These are phyloP conservation scores for Sphaerophoria taeniata DNA, from an alignment of 2,888 invertebrate genomes.

Conservation along the genomic window DNA sequence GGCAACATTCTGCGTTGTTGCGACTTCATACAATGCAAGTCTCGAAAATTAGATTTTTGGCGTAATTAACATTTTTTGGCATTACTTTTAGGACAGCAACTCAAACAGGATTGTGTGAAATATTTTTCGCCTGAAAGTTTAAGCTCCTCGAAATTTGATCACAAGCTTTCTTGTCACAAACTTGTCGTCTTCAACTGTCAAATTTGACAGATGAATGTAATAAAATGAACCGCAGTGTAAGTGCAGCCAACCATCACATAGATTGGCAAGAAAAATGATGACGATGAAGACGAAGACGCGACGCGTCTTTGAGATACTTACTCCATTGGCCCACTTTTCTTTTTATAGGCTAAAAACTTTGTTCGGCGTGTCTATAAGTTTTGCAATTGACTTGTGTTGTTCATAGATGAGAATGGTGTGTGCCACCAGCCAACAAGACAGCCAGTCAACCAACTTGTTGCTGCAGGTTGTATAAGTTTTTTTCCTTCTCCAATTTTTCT, in stretches of 20 bases:
- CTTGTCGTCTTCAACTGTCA: neutral
- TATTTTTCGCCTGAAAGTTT: no score
- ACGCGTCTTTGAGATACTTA: constrained; percentile 66
- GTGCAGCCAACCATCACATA: neutral
- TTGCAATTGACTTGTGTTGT: constrained; percentile 22
- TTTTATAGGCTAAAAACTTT: constrained; percentile 64
- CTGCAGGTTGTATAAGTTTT: constrained; percentile 63
- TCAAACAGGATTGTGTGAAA: no score
- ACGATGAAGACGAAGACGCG: constrained; percentile 27
- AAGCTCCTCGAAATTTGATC: no score
- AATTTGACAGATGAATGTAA: neutral
- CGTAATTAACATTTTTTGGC: no score
- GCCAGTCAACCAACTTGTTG: neutral
- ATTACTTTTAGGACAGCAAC: no score
- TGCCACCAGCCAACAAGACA: neutral
- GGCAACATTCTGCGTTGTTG: neutral
- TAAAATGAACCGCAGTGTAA: neutral
- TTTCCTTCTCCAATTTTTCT: neutral
- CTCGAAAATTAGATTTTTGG: neutral
- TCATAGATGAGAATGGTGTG: constrained; percentile 18
- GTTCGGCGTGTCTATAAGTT: constrained; percentile 25
- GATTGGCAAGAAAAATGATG: neutral
- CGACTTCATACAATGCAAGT: constrained; percentile 14
- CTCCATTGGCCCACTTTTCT: constrained; percentile 74
- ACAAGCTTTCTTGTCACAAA: neutral